Evolutionary conservation across 2,797 vertebrate genomes (phyloP), one percentile per base, ranked within the genome.

Genomic region (Setipinna tenuifilis): DNA sequence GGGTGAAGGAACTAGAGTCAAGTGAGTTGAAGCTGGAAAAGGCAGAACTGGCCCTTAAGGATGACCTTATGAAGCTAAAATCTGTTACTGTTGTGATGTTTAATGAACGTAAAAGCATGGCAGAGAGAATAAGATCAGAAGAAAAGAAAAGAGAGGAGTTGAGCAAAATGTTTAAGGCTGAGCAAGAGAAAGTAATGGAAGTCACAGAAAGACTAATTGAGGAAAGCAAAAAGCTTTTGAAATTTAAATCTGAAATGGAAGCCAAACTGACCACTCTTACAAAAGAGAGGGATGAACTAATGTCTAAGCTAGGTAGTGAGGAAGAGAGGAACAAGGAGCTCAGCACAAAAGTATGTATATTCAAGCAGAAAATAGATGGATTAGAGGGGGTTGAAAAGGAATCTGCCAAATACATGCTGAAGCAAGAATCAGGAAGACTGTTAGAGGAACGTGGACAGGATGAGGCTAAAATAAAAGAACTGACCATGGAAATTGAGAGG

Each of bases 181-280:
- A 99, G 90, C 97, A 99, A 93, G 95, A 94, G 41, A 99, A 99
- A 90, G 98, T 99, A 82, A 99, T 97, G 96, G 97, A 98, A 87
- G 97, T 99, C 65, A 99, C 98, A 2, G 98, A 99, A 90, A 99
- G 98, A 90, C 88, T 99, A 85, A 99, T 99, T 85, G 98, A 99
- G 85, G 98, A 99, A 93, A 99, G 98, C 93, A 99, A 98, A 94
- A 99, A 96, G 90, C 94, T 98, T 87, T 91, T 99, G 44, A 99
- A 98, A 92, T 87, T 99, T 48, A 99, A 99, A 93, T 97, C 98
- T 0, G 98, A 99, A 92, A 98, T 99, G 98, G 98, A 99, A 93
- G 96, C 95, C 90, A 98, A 97, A 92, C 95, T 98, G 35, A 96
- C 96, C 83, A 90, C 83, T 87, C 93, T 99, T 89, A 96, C 94